Base-by-base conservation (phyloP, 2,888 invertebrate species). In the Melanophora roralis region DNA sequence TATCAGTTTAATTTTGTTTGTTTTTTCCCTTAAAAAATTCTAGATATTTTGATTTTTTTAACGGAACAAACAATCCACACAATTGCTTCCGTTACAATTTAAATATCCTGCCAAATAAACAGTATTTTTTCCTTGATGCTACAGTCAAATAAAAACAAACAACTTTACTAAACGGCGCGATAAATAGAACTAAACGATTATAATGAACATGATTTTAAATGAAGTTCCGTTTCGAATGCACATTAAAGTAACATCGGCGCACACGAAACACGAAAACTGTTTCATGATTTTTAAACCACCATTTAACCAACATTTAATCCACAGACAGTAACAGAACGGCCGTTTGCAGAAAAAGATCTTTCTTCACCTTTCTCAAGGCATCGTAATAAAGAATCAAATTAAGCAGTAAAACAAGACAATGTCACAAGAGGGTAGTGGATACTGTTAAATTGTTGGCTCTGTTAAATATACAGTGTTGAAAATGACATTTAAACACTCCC, bases 141-240 rank as follows among this genome's bases (percentile, higher is more conserved):
- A 9, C 4, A 16, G 19, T 57, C 12, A 7, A 21, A 23, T 16
- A 6, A 2, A 72, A 21, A 62, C 80, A 74, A 83, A 83, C 86
- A 83, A 86, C 86, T 83, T 82, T 74, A 83, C 81, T 68, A 80
- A 84, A 83, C 82, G 84, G 83, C 78, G 69, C 82, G 79, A 78
- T 76, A 83, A 84, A 64, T 82, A 78, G 78, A 84, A 86, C 86
- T 86, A 86, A 86, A 83, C 83, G 83, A 83, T 64, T 57, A 14
- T 83, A 76, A 81, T 81, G 81, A 84, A 82, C 80, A 60, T 47
- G 38, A 77, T 81, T 57, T 72, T 62, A 45, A 60, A 45, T 75
- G 64, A 77, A 79, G 60, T 53, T 62, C 43, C 67, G 49, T 51
- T 59, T 68, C 72, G 65, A 64, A 51, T 71, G 71, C 38, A 60